phyloP scores from a whole-genome alignment of 2,888 invertebrate genomes.

The Napeogenes sylphis region DNA sequence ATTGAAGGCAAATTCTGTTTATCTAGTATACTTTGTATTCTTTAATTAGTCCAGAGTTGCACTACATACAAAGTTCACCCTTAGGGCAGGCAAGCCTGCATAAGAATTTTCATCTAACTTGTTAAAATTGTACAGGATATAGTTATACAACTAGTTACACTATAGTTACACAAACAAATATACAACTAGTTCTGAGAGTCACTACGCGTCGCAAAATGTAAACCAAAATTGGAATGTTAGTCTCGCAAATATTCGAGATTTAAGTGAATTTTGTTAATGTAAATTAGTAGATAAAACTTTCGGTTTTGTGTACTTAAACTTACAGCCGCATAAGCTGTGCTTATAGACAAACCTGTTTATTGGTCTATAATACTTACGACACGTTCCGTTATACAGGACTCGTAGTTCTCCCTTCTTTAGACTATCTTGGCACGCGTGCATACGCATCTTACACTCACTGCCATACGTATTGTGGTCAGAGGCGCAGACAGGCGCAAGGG shows the following conservation, averaged over 20 bases:
- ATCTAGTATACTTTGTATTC: not conserved
- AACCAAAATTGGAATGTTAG: not conserved
- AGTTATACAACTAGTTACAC: not conserved
- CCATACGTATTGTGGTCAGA: slow-evolving; percentile 88
- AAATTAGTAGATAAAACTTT: too few species aligned
- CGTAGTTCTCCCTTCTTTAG: slow-evolving; percentile 80
- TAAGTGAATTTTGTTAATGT: not conserved
- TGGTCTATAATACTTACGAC: slow-evolving; percentile 56
- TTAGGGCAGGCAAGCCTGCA: not conserved
- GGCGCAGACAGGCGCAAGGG: slow-evolving; percentile 86
- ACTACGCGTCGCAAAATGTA: not conserved
- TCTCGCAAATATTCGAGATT: not conserved
- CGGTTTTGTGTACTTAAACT: too few species aligned
- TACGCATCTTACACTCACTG: slow-evolving; percentile 88
- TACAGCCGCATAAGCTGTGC: too few species aligned
- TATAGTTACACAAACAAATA: not conserved
- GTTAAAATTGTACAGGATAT: not conserved
- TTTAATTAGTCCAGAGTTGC: not conserved
- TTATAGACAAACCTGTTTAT: too few species aligned
- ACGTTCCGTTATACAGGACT: slow-evolving; percentile 79
- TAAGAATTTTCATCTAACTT: slow-evolving; percentile 1
- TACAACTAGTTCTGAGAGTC: slow-evolving; percentile 1
- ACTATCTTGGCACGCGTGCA: slow-evolving; percentile 86
- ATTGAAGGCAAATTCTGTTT: not conserved
- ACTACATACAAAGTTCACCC: slow-evolving; percentile 3